Conservation (phyloP, 2,113 vertebrate species). For the Arothron firmamentum region DNA sequence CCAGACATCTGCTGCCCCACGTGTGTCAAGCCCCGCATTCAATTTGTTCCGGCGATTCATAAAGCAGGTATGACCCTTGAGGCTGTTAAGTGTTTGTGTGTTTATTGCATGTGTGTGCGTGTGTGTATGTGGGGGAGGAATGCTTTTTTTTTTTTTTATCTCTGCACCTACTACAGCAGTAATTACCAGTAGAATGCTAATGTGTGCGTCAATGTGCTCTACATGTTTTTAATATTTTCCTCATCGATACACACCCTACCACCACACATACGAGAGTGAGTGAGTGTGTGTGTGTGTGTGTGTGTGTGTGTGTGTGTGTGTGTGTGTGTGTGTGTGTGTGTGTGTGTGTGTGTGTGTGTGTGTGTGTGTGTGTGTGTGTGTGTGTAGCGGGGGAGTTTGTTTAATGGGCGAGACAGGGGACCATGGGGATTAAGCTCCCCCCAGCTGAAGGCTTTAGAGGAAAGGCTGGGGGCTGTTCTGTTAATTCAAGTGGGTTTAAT, state of each 20-base stretch:
- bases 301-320: constrained; percentile 24
- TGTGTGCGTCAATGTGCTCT: constrained; percentile 20
- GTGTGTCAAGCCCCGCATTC: constrained; percentile 71
- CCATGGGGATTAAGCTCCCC: constrained; percentile 71
- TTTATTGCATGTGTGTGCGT: constrained; percentile 25
- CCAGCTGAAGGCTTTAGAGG: constrained; percentile 71
- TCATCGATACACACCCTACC: constrained; percentile 9
- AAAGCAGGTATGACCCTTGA: constrained; percentile 72
- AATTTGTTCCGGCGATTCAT: constrained; percentile 68
- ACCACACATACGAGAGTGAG: constrained; percentile 13
- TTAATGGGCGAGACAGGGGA: constrained; percentile 74
- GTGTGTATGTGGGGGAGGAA: constrained; percentile 14
- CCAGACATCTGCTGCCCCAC: constrained; percentile 73
- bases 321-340: constrained; percentile 23
- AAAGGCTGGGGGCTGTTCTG: constrained; percentile 72
- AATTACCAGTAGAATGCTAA: constrained; percentile 44
- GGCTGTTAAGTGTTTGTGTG: constrained; percentile 45
- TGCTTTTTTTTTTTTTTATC: constrained; percentile 13
- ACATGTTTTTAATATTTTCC: neutral
- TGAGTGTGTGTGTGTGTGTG: constrained; percentile 25
- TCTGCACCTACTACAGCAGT: constrained; percentile 41
- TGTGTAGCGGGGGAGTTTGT: constrained; percentile 63
- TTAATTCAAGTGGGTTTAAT: constrained; percentile 77
- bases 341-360: constrained; percentile 27
- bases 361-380: constrained; percentile 24